Evolutionary conservation across 1,140 invertebrate species (phyloP).

Genomic region (Campoletis sonorensis): DNA sequence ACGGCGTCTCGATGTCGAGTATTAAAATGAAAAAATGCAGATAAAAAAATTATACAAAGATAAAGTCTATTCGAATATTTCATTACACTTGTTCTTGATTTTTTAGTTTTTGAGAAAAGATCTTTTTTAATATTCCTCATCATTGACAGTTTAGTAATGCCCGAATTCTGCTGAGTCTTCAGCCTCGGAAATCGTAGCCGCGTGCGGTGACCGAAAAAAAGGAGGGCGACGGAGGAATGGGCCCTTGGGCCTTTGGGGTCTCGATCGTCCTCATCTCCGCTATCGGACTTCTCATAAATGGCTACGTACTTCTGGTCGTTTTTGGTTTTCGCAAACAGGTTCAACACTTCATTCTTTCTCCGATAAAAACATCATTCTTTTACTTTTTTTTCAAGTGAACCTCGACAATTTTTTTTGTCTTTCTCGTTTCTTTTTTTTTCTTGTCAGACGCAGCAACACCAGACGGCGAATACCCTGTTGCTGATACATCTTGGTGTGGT

Average conservation of each 20-base stretch:
- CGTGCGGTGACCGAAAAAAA: constrained; percentile 31
- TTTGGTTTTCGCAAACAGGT: constrained; percentile 71
- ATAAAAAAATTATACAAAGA: too few species aligned
- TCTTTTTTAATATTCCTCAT: too few species aligned
- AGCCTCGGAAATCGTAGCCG: background rate
- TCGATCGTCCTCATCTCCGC: constrained; percentile 79
- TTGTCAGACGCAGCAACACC: constrained; percentile 71
- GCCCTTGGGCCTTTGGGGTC: constrained; percentile 78
- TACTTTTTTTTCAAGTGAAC: background rate
- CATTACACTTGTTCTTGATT: too few species aligned
- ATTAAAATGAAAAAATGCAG: too few species aligned
- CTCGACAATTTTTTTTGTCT: background rate
- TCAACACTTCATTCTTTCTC: background rate
- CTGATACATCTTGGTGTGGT: constrained; percentile 84
- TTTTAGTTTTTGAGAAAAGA: too few species aligned
- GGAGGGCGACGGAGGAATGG: constrained; percentile 69
- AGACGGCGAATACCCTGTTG: constrained; percentile 83
- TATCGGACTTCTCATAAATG: constrained; percentile 79
- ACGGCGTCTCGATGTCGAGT: too few species aligned
- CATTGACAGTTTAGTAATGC: too few species aligned
- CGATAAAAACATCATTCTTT: constrained; percentile 5
- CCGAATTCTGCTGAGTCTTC: background rate
- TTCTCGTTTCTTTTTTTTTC: background rate
- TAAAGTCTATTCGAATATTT: too few species aligned
- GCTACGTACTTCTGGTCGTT: constrained; percentile 79